Base-by-base conservation (phyloP, 2,797 vertebrate genomes). In the Acrossocheilus fasciatus region DNA sequence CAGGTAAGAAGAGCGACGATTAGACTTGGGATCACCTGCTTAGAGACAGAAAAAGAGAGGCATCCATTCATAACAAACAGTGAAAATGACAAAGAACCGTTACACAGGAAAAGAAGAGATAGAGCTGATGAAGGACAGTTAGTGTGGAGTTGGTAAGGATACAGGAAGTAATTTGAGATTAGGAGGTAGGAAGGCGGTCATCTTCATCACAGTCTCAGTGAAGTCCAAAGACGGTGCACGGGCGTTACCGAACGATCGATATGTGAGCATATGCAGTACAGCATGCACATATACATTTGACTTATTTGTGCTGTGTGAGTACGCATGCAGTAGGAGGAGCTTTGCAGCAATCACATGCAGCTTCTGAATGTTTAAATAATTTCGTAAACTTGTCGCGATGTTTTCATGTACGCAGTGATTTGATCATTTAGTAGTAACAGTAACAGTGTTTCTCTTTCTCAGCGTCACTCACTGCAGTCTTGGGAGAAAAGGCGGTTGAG, bases 1-100 rank as follows among this genome's bases (percentile, higher is more conserved):
- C 93, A 99, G 95, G 95, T 99, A 99, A 93, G 98, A 99, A 62
- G 98, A 99, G 90, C 98, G 98, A 88, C 98, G 98, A 92, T 96
- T 96, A 0, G 97, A 96, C 94, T 97, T 98, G 95, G 97, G 97
- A 95, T 96, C 97, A 93, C 96, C 98, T 99, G 95, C 93, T 95
- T 91, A 68, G 59, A 91, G 83, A 85, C 90, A 90, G 86, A 89
- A 82, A 85, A 4, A 50, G 52, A 81, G 54, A 90, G 68, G 45
- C 68, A 70, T 10, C 26, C 30, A 45, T 76, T 43, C 6, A 69
- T 70, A 43, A 59, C 62, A 47, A n/a, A 8, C 23, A 41, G 6
- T 30, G 3, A 73, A 72, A 36, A 84, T 23, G 36, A 30, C 2
- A 69, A 54, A 43, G 90, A 78, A 11, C 43, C 11, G 43, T 11